These are phyloP conservation scores for Pterostichus niger DNA, from an alignment of 2,888 invertebrate species.

Conservation along the genomic window DNA sequence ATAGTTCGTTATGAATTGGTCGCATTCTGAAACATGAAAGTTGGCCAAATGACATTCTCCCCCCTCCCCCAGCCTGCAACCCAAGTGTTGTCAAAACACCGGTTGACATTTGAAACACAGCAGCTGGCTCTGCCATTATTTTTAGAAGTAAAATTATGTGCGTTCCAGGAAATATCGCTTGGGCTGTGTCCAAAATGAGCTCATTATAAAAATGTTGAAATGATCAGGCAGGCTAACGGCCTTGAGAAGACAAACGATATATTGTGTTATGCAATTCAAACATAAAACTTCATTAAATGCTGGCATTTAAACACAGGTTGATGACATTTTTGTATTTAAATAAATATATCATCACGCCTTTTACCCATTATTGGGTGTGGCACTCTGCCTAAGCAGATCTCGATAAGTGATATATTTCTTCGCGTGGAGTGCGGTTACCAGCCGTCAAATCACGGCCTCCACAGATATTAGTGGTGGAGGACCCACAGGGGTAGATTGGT, in stretches of 20 bases:
- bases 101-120: slow-evolving; percentile 46
- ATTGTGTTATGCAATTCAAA: slow-evolving; percentile 8
- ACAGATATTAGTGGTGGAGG: no score
- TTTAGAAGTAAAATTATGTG: slow-evolving; percentile 32
- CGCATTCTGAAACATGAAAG: not conserved
- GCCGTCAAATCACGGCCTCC: no score
- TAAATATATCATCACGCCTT: not conserved
- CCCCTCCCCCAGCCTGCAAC: no score
- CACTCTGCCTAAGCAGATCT: no score
- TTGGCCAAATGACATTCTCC: slow-evolving; percentile 5
- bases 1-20: slow-evolving; percentile 45
- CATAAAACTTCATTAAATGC: not conserved
- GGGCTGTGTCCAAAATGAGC: not conserved
- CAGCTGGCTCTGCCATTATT: slow-evolving; percentile 30
- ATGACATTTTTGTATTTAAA: not conserved
- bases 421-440: no score
- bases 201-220: slow-evolving; percentile 11
- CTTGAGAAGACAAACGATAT: slow-evolving; percentile 2
- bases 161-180: slow-evolving; percentile 41
- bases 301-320: not conserved
- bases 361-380: no score
- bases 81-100: slow-evolving; percentile 42
- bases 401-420: no score
- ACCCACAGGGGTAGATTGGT: no score
- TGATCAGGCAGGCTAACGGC: not conserved